Percentiles rank a stretch among this genome's conserved stretches.
Conservation (phyloP, 2,797 vertebrate species). For the Phrynocephalus guinanensis region DNA sequence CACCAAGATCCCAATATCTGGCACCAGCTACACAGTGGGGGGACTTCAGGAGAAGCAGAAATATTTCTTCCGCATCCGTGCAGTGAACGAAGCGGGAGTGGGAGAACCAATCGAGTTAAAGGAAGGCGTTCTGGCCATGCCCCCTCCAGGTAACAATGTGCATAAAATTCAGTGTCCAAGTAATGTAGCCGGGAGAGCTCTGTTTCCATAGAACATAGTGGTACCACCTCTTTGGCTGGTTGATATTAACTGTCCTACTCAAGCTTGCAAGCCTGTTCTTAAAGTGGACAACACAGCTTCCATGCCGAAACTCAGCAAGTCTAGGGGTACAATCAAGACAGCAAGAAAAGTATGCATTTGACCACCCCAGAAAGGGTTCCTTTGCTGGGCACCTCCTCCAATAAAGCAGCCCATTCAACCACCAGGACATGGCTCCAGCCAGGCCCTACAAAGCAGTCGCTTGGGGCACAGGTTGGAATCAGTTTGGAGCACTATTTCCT, state of each 20-base stretch:
- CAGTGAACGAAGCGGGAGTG: constrained; percentile 75
- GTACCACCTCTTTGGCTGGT: neutral
- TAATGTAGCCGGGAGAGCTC: too few relatives aligned
- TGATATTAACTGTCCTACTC: neutral
- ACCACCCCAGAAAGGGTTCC: too few relatives aligned
- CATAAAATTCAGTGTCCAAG: too few relatives aligned
- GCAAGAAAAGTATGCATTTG: neutral
- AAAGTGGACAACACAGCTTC: neutral
- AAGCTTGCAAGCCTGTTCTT: neutral
- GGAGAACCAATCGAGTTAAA: constrained; percentile 71
- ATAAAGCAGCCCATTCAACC: too few relatives aligned
- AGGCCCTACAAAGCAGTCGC: too few relatives aligned
- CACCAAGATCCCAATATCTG: constrained; percentile 73
- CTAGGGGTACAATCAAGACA: neutral
- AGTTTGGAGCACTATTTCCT: too few relatives aligned
- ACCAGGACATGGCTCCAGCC: too few relatives aligned
- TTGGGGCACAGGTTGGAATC: too few relatives aligned
- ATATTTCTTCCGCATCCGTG: constrained; percentile 75
- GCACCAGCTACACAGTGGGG: constrained; percentile 69
- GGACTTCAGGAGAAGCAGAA: constrained; percentile 76
- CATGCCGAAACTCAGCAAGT: neutral
- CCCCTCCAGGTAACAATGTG: constrained; percentile 74
- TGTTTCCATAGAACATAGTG: neutral
- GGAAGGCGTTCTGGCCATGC: constrained; percentile 71
- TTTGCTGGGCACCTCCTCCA: too few relatives aligned